These are phyloP conservation scores for Eupelmus urozonus DNA, from an alignment of 2,888 invertebrate genomes.

Conservation along the genomic window DNA sequence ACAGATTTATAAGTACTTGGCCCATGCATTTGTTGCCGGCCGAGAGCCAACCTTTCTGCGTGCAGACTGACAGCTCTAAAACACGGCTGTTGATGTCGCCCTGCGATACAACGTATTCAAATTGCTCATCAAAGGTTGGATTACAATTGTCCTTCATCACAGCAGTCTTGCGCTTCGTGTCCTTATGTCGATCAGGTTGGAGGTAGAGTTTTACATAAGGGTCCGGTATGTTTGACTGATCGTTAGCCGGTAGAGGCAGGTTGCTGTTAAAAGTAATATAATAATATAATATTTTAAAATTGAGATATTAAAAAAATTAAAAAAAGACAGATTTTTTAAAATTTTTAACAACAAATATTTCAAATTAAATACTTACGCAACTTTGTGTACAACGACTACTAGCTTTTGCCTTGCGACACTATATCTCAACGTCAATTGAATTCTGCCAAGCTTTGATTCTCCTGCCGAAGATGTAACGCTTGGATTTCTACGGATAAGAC, in stretches of 20 bases:
- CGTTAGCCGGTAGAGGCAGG: conserved; percentile 84
- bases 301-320: conserved; percentile 1
- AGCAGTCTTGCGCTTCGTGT: conserved; percentile 91
- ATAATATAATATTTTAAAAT: background rate
- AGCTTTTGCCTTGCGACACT: conserved; percentile 90
- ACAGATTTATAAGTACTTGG: conserved; percentile 85
- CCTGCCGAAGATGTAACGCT: conserved; percentile 84
- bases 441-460: conserved; percentile 86
- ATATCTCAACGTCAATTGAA: conserved; percentile 91
- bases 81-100: conserved; percentile 88
- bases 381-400: conserved; percentile 91
- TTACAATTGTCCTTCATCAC: conserved; percentile 93
- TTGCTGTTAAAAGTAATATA: conserved; percentile 81
- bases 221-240: conserved; percentile 90
- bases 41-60: conserved; percentile 90
- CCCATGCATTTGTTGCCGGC: conserved; percentile 91
- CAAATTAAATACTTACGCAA: conserved; percentile 84
- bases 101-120: conserved; percentile 91
- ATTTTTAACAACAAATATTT: too few relatives aligned
- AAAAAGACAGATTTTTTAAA: background rate
- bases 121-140: conserved; percentile 93
- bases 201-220: conserved; percentile 93
- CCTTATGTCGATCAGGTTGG: conserved; percentile 90
- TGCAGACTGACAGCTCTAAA: conserved; percentile 91
- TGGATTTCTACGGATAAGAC: conserved; percentile 81